These are phyloP conservation scores for Chrysotoxum bicinctum DNA, from an alignment of 2,888 invertebrate genomes.

Conservation along the genomic window DNA sequence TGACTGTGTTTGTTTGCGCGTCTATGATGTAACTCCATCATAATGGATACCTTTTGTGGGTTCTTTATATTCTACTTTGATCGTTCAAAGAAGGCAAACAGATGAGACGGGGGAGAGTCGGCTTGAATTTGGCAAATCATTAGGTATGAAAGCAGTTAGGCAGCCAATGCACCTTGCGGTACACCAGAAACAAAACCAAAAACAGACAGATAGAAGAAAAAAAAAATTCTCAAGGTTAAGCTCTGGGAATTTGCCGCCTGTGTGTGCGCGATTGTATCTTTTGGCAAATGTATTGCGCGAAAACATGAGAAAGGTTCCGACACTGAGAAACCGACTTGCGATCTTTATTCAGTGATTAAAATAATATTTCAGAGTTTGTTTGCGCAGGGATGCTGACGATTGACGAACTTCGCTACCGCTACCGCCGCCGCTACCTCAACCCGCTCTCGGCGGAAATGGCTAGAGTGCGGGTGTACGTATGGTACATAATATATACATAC, in stretches of 20 bases:
- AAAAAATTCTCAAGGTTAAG: slow-evolving; percentile 63
- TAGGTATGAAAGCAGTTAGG: slow-evolving; percentile 46
- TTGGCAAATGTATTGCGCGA: slow-evolving; percentile 51
- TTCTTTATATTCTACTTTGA: slow-evolving; percentile 6
- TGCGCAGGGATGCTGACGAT: slow-evolving; percentile 53
- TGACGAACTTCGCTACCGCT: neutral
- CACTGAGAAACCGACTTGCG: slow-evolving; percentile 42
- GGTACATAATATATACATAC: neutral
- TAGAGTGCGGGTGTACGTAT: neutral
- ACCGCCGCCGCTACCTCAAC: neutral
- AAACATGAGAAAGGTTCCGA: slow-evolving; percentile 70
- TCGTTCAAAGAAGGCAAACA: neutral
- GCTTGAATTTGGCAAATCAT: slow-evolving; percentile 51
- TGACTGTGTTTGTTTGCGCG: neutral
- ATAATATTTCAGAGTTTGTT: slow-evolving; percentile 23
- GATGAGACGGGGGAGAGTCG: neutral
- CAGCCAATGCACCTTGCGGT: slow-evolving; percentile 68
- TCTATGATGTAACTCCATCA: slow-evolving; percentile 54
- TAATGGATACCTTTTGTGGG: slow-evolving; percentile 20
- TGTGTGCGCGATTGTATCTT: slow-evolving; percentile 55
- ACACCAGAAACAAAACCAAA: slow-evolving; percentile 27
- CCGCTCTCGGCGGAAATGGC: neutral
- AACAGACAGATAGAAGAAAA: slow-evolving; percentile 12
- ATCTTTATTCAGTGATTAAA: slow-evolving; percentile 34
- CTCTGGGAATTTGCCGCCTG: slow-evolving; percentile 59